A percentile compares a stretch with the other conserved stretches of the same genome.
phyloP scores from a whole-genome alignment of 1,140 invertebrate genomes.

The Potamilus streckersoni region DNA sequence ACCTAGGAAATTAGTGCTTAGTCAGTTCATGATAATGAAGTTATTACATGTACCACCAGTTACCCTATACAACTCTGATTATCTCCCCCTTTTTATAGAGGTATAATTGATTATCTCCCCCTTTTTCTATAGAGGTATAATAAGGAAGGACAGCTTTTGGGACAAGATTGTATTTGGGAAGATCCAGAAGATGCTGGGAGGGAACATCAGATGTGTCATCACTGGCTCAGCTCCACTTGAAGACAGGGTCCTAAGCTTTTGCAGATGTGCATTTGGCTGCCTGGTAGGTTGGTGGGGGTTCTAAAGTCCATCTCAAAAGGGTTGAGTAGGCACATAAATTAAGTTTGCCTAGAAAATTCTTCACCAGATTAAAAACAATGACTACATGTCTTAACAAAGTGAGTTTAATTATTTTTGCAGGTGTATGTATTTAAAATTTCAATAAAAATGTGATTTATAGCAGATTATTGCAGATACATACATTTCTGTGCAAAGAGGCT shows the following conservation, averaged over 20 bases:
- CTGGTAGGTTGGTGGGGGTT: slow-evolving; percentile 74
- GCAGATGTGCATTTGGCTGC: slow-evolving; percentile 93
- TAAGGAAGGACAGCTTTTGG: slow-evolving; percentile 66
- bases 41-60: too few species aligned
- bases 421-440: too few species aligned
- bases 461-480: slow-evolving; percentile 80
- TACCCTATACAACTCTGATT: too few species aligned
- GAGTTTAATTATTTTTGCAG: too few species aligned
- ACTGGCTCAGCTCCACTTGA: slow-evolving; percentile 94
- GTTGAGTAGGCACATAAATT: too few species aligned
- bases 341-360: too few species aligned
- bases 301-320: too few species aligned
- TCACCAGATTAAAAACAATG: too few species aligned
- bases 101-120: slow-evolving; percentile 63
- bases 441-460: too few species aligned
- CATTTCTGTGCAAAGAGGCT: slow-evolving; percentile 82
- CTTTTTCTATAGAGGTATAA: slow-evolving; percentile 79
- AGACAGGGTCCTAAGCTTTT: slow-evolving; percentile 92
- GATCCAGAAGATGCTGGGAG: slow-evolving; percentile 90
- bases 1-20: too few species aligned
- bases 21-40: too few species aligned
- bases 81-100: slow-evolving; percentile 77
- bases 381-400: too few species aligned
- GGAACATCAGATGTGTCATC: slow-evolving; percentile 90
- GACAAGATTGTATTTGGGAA: slow-evolving; percentile 90